phyloP scores from a whole-genome alignment of 2,888 invertebrate genomes.

The Cordilura impudica region DNA sequence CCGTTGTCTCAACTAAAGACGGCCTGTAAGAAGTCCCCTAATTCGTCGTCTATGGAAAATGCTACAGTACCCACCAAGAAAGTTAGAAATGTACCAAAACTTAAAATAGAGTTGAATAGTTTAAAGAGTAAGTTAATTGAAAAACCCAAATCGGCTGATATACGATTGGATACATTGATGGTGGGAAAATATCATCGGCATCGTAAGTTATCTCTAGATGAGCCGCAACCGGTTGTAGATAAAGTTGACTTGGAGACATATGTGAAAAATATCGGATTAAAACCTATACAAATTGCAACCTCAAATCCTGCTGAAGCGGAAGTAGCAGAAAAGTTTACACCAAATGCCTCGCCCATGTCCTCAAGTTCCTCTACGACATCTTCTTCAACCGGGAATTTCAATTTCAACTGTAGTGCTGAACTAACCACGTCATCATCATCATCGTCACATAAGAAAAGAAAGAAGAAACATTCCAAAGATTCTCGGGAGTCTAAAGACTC shows the following conservation, averaged over 20 bases:
- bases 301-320: constrained; percentile 57
- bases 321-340: constrained; percentile 68
- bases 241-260: constrained; percentile 75
- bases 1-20: constrained; percentile 73
- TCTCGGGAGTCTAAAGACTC: constrained; percentile 75
- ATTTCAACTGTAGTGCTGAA: constrained; percentile 40
- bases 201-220: constrained; percentile 70
- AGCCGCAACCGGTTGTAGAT: constrained; percentile 64
- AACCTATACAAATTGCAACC: constrained; percentile 72
- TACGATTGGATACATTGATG: constrained; percentile 64
- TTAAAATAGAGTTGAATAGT: constrained; percentile 74
- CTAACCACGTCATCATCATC: constrained; percentile 54
- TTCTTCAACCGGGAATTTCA: constrained; percentile 70
- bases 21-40: constrained; percentile 72
- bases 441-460: constrained; percentile 79
- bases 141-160: constrained; percentile 72
- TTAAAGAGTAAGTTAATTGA: constrained; percentile 73
- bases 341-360: constrained; percentile 75
- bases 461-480: constrained; percentile 81
- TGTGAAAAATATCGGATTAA: constrained; percentile 76
- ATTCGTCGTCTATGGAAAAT: constrained; percentile 27
- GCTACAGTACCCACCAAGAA: constrained; percentile 44
- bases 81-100: constrained; percentile 71
- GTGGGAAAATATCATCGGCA: constrained; percentile 60
- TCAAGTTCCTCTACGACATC: constrained; percentile 72